A percentile compares a stretch with the other conserved stretches of the same genome.
phyloP scores from a whole-genome alignment of 2,113 vertebrate genomes.

The Myanophis thanlyinensis region DNA sequence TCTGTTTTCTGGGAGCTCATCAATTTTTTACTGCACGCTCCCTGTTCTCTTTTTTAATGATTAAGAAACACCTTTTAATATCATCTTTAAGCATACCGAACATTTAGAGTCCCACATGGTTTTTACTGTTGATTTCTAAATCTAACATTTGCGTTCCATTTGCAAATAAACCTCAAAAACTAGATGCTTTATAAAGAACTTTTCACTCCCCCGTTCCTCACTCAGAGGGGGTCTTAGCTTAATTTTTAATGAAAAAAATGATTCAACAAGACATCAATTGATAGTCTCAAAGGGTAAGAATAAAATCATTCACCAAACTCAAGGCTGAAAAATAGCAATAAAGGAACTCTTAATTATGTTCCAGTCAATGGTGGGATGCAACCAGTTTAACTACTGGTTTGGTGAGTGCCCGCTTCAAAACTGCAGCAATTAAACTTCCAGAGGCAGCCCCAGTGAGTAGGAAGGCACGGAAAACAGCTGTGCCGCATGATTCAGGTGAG shows the following conservation, averaged over 20 bases:
- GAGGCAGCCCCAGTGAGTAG: too few species aligned
- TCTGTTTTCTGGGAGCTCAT: slow-evolving; percentile 54
- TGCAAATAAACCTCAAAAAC: slow-evolving; percentile 10
- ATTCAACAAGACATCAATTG: not conserved
- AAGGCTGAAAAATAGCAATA: not conserved
- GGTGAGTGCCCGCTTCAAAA: too few species aligned
- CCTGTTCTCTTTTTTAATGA: slow-evolving; percentile 13
- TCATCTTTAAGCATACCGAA: not conserved
- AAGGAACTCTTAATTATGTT: not conserved
- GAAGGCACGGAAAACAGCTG: too few species aligned
- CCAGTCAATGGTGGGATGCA: too few species aligned
- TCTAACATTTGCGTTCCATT: not conserved
- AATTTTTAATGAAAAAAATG: not conserved
- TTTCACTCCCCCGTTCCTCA: not conserved
- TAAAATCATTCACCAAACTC: not conserved
- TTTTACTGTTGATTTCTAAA: not conserved
- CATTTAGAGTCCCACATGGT: not conserved
- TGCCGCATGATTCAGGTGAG: too few species aligned
- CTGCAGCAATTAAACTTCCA: too few species aligned
- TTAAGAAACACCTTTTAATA: slow-evolving; percentile 50
- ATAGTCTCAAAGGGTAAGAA: not conserved
- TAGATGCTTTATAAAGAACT: not conserved
- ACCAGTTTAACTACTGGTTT: too few species aligned
- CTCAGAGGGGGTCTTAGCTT: not conserved
- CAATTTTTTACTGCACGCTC: slow-evolving; percentile 34